Conservation (phyloP, 53 echinoderm and acorn worm genomes). For the Echinarachnius parma region DNA sequence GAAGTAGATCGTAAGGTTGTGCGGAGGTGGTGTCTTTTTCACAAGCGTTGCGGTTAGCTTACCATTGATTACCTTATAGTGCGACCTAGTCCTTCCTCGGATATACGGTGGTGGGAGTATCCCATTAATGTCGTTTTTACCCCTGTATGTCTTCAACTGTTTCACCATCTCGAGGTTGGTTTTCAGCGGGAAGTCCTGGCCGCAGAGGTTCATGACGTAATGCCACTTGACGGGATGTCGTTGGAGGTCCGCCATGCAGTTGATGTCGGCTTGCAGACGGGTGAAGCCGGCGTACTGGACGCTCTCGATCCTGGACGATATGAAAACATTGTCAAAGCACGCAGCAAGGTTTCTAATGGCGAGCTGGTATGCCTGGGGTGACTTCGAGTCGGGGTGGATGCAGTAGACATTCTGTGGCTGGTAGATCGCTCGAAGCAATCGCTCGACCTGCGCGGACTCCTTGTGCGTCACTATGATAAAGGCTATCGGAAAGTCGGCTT, state of each 20-base stretch:
- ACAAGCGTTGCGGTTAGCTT: constrained; percentile 40
- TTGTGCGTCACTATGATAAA: constrained; percentile 82
- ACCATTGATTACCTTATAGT: constrained; percentile 49
- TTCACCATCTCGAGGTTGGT: constrained; percentile 91
- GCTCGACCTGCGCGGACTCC: constrained; percentile 79
- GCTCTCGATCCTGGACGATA: constrained; percentile 74
- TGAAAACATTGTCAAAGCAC: constrained; percentile 92
- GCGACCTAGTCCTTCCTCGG: constrained; percentile 53
- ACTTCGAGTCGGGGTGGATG: constrained; percentile 79
- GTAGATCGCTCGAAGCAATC: constrained; percentile 78
- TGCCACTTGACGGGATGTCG: constrained; percentile 55
- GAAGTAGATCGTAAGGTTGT: constrained; percentile 71
- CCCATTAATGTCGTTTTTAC: constrained; percentile 79
- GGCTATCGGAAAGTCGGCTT: constrained; percentile 72
- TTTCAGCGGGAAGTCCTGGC: constrained; percentile 92
- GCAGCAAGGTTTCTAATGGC: constrained; percentile 63
- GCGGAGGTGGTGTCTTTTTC: constrained; percentile 71
- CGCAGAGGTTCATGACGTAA: constrained; percentile 81
- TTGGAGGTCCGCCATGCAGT: constrained; percentile 85
- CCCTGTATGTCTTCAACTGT: constrained; percentile 71
- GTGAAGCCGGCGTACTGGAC: constrained; percentile 91
- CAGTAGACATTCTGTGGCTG: constrained; percentile 95
- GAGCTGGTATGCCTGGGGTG: constrained; percentile 56
- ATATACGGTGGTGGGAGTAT: constrained; percentile 56
- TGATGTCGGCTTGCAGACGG: constrained; percentile 84